Evolutionary conservation across 64 coral and sea anemone genomes (phyloP).

Genomic region (Porites lutea): DNA sequence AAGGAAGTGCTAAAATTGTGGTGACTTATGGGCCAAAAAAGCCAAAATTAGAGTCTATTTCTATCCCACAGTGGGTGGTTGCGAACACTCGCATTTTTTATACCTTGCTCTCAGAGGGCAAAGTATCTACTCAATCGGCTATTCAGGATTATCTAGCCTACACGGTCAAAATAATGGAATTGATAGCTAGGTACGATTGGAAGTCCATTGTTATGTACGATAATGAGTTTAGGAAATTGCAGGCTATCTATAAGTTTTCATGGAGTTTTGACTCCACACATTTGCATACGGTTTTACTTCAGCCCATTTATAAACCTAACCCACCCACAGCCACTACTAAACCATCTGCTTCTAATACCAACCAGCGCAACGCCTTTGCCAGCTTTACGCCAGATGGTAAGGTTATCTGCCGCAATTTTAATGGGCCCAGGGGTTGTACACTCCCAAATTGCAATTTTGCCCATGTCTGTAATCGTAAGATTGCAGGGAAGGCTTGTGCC

Average conservation of each 20-base stretch:
- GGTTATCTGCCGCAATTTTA: background rate
- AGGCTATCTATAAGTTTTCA: background rate
- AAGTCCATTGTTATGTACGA: background rate
- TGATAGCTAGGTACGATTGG: background rate
- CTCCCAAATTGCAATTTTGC: conserved; percentile 19
- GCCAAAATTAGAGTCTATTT: conserved; percentile 39
- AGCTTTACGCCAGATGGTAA: background rate
- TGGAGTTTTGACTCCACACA: conserved; percentile 31
- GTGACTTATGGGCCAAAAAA: conserved; percentile 54
- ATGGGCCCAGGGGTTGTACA: background rate
- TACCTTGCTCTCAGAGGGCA: background rate
- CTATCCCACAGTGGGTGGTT: conserved; percentile 41
- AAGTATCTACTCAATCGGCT: background rate
- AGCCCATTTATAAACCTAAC: background rate
- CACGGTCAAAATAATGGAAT: background rate
- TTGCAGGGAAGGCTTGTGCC: background rate
- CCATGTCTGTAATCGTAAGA: conserved; percentile 1
- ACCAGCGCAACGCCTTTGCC: background rate
- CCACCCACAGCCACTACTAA: no score
- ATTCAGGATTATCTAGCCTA: background rate
- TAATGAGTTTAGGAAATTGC: conserved; percentile 30
- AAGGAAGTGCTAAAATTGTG: conserved; percentile 10
- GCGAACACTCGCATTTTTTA: conserved; percentile 56
- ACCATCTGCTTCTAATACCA: background rate
- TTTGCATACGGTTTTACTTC: conserved; percentile 15